Base-by-base conservation (phyloP, 2,797 vertebrate species). In the Gymnoscopelus microlampas region DNA sequence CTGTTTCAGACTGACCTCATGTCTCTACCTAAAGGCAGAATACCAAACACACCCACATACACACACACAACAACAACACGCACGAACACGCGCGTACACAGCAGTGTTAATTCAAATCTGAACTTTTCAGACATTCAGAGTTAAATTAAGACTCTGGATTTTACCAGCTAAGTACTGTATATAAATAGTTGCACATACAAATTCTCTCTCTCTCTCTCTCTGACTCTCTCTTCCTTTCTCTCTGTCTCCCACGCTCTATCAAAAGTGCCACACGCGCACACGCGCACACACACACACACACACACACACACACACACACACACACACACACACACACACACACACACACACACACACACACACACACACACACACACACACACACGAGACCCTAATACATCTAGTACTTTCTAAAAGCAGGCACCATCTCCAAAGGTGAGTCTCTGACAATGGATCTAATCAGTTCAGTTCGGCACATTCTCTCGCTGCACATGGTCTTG, bases 1-100 rank as follows among this genome's bases (percentile, higher is more conserved):
- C 74, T 76, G 63, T 64, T 84, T 68, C 49, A 13, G 50, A 76
- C 69, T 63, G 68, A 72, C 73, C 74, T 71, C 50, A 48, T 9
- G 62, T 76, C 60, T 78, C 63, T 73, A 73, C 48, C 73, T 81
- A 74, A 73, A 77, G 81, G 50, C 35, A 60, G 79, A 86, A 85
- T 81, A 83, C 71, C 24, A 59, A 44, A 59, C 26, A 58, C 55
- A 19, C 59, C 10, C 48, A 68, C 85, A 75, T 24, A 4, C 58
- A 2, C 53, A 68, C 51, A 35, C 57, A 50, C 48, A 50, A 14
- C 10, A 11, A 13, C 48, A 13, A 1, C 48, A 50, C 4, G 3
- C 48, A 13, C 4, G 48, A 1, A 5, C 12, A 2, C 48, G 11
- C 48, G 5, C 48, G 14, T 14, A 50, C 48, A 50, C 48, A 50